A percentile compares a stretch with the other conserved stretches of the same genome.
These are phyloP conservation scores for Actinia equina DNA, from an alignment of 64 coral and sea anemone genomes.

Conservation along the genomic window DNA sequence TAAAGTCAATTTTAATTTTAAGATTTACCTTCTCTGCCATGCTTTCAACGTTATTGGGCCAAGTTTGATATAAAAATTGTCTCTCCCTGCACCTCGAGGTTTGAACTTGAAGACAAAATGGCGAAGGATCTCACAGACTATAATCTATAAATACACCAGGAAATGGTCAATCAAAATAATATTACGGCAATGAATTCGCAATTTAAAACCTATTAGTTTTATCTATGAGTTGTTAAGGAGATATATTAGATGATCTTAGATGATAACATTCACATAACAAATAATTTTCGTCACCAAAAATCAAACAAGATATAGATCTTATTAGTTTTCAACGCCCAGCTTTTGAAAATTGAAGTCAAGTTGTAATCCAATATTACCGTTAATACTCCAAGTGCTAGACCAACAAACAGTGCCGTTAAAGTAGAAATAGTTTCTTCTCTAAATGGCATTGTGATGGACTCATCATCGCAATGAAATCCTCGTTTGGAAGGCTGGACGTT, in stretches of 20 bases:
- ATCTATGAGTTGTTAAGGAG: neutral
- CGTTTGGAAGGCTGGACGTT: constrained; percentile 29
- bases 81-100: neutral
- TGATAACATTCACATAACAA: neutral
- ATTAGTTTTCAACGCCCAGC: neutral
- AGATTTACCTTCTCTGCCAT: constrained; percentile 72
- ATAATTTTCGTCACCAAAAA: neutral
- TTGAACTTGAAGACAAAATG: constrained; percentile 55
- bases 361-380: constrained; percentile 2
- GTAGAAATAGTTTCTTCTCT: constrained; percentile 46
- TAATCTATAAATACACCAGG: constrained; percentile 36
- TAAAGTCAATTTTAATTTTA: neutral
- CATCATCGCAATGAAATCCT: constrained; percentile 55
- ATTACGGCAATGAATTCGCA: neutral
- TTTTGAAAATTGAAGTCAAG: neutral
- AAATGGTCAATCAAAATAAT: neutral
- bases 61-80: constrained; percentile 37
- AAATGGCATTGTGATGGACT: constrained; percentile 27
- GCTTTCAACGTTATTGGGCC: constrained; percentile 43
- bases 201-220: neutral
- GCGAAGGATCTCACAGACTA: constrained; percentile 34
- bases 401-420: constrained; percentile 11
- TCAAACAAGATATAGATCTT: neutral
- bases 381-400: constrained; percentile 25
- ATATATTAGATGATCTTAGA: neutral